A percentile compares a stretch with the other conserved stretches of the same genome.
phyloP scores from a whole-genome alignment of 1,140 invertebrate genomes.

The Nylanderia fulva region DNA sequence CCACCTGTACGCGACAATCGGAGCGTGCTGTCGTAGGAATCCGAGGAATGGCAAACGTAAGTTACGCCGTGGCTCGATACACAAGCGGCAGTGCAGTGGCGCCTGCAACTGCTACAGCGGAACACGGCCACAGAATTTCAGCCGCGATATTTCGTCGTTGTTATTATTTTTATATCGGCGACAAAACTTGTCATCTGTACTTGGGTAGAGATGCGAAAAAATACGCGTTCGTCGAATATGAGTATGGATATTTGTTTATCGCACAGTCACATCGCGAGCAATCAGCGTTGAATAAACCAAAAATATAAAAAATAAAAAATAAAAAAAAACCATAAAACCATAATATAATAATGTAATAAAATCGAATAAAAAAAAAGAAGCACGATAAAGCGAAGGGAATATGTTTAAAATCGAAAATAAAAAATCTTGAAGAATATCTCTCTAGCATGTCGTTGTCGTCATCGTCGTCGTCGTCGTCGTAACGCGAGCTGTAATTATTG shows the following conservation, averaged over 20 bases:
- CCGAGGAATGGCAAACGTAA: constrained; percentile 49
- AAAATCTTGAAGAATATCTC: neutral
- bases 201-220: neutral
- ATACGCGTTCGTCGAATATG: neutral
- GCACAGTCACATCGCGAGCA: neutral
- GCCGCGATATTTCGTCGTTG: neutral
- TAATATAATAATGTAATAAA: no score
- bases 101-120: neutral
- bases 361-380: no score
- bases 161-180: neutral
- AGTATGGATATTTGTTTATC: neutral
- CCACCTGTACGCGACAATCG: constrained; percentile 69
- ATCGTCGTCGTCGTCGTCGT: neutral
- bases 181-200: neutral
- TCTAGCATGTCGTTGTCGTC: neutral
- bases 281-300: neutral
- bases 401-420: neutral
- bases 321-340: neutral
- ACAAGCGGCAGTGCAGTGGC: neutral
- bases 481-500: constrained; percentile 46
- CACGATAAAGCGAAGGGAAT: constrained; percentile 12
- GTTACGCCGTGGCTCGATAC: constrained; percentile 11
- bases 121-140: neutral
- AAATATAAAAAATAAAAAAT: no score
- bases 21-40: constrained; percentile 68